Base-by-base conservation (phyloP, 1,140 invertebrate species). In the Microplitis demolitor region DNA sequence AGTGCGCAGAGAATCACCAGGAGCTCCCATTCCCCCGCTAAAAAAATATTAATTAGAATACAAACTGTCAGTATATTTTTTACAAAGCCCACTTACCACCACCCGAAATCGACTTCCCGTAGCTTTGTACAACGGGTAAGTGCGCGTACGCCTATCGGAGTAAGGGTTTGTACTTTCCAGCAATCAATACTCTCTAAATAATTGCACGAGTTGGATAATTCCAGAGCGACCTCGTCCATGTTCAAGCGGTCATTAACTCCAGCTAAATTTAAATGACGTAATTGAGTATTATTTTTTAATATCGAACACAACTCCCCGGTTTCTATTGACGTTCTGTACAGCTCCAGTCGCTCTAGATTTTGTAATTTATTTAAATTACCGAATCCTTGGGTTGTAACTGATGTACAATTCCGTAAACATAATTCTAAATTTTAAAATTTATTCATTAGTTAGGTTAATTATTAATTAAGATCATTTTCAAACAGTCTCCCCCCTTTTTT, bases 31-130 rank as follows among this genome's bases (percentile, higher is more conserved):
- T 62, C 86, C 77, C 83, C 86, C 66, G 67, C 88, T 89, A 63
- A 45, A 82, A 82, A 73, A 62, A 70, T 69, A 69, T 51, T 66
- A 63, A 24, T 24, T 24, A 24, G 24, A 24, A 24, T 24, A 24
- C 24, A 24, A 2, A 24, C 24, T 24, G 24, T 24, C 24, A 2
- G 24, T 2, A 24, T 24, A 24, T 24, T 24, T 24, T 24, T 24
- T 24, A 24, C 24, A 24, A 24, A 24, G 1, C 24, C 24, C 24
- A 24, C 92, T 89, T 85, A 95, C 94, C 95, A 96, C 95, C 95
- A 97, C 66, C 95, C 95, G 69, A 97, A 89, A 87, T 97, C 95
- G 16, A 97, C 84, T 85, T 97, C 95, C 79, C 93, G 91, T 14
- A 97, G 83, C 56, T 91, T 87, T 69, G 77, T 86, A 79, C 94